phyloP scores from a whole-genome alignment of 2,888 invertebrate species.

The Lamellibrachia columna region DNA sequence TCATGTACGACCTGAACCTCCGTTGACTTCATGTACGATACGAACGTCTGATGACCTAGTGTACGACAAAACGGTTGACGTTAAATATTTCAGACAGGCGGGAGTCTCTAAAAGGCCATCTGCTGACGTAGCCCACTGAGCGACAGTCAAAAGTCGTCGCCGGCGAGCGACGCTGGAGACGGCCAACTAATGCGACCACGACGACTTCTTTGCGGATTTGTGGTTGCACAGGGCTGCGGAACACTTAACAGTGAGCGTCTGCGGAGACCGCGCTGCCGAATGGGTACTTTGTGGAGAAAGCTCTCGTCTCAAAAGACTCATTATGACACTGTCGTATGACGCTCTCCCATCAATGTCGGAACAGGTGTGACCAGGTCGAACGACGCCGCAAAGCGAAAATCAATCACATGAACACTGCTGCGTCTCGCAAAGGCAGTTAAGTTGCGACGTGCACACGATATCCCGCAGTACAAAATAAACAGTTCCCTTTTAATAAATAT shows the following conservation, averaged over 20 bases:
- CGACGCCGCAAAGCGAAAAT: conserved; percentile 1
- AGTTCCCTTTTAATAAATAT: not conserved
- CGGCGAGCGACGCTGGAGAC: not conserved
- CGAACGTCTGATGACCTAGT: not conserved
- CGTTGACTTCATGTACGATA: too few species aligned
- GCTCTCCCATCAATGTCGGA: not conserved
- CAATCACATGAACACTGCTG: not conserved
- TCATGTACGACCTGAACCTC: too few species aligned
- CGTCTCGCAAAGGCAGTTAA: not conserved
- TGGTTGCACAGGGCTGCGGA: not conserved
- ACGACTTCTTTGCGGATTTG: not conserved
- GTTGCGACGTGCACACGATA: not conserved
- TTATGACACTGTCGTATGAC: not conserved
- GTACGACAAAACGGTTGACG: not conserved
- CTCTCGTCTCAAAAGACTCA: conserved; percentile 6
- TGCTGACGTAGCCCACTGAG: not conserved
- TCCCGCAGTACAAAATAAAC: not conserved
- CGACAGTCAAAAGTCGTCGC: not conserved
- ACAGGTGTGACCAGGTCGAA: not conserved
- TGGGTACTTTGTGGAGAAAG: not conserved
- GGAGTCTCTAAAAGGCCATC: conserved; percentile 7
- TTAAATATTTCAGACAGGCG: conserved; percentile 6
- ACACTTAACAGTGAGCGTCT: not conserved
- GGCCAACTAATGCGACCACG: not conserved
- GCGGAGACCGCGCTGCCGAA: not conserved